Conservation (phyloP, 1,140 invertebrate species). For the Chelonus insularis region DNA sequence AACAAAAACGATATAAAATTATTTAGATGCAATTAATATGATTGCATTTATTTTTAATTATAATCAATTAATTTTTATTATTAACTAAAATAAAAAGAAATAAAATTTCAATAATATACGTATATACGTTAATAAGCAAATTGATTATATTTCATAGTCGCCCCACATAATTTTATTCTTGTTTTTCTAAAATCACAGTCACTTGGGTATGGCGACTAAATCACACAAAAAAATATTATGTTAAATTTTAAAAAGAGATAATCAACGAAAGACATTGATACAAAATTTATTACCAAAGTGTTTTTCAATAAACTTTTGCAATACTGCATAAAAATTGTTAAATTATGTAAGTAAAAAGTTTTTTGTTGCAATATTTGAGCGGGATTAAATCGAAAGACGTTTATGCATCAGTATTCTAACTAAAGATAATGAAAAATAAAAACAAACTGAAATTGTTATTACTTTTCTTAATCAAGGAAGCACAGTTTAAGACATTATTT, state of each 20-base stretch:
- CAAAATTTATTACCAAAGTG: slow-evolving; percentile 25
- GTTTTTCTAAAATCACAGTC: slow-evolving; percentile 54
- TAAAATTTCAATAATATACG: slow-evolving; percentile 5
- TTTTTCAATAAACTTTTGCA: slow-evolving; percentile 44
- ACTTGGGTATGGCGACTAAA: slow-evolving; percentile 46
- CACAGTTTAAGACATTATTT: too few relatives aligned
- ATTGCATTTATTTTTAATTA: slow-evolving; percentile 23
- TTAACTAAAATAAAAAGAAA: slow-evolving; percentile 27
- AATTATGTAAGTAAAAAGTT: slow-evolving; percentile 49
- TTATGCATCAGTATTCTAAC: slow-evolving; percentile 9
- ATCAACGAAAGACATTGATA: slow-evolving; percentile 9
- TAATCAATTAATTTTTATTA: slow-evolving; percentile 22
- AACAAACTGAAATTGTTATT: background rate
- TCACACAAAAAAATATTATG: slow-evolving; percentile 34
- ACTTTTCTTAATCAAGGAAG: too few relatives aligned
- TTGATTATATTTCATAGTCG: slow-evolving; percentile 38
- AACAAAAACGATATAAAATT: slow-evolving; percentile 35
- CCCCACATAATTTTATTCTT: slow-evolving; percentile 48
- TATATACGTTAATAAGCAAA: background rate
- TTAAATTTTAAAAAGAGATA: slow-evolving; percentile 21
- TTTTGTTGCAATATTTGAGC: slow-evolving; percentile 30
- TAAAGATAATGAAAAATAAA: background rate
- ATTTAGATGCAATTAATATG: too few relatives aligned
- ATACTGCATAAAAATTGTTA: slow-evolving; percentile 50
- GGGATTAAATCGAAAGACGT: slow-evolving; percentile 39